Percentiles rank a stretch among this genome's conserved stretches.
Conservation (phyloP, 2,888 invertebrate genomes). For the Diplolepis rosae region DNA sequence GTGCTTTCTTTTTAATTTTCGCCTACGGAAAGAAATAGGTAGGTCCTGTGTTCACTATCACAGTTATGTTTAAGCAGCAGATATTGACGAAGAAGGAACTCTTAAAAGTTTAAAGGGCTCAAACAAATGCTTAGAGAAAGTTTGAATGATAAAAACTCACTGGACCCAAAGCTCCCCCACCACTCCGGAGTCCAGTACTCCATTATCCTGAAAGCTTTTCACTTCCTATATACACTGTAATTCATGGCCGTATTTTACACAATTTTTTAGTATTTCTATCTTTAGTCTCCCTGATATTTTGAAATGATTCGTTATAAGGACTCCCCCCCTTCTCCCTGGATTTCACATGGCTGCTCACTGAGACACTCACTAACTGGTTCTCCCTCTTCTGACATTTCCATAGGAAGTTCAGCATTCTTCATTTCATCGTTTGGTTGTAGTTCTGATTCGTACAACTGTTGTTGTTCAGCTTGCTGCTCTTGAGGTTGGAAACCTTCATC, state of each 20-base stretch:
- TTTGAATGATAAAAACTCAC: constrained; percentile 46
- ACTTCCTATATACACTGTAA: constrained; percentile 52
- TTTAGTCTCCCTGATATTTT: not conserved
- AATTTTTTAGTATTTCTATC: constrained; percentile 34
- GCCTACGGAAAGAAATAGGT: constrained; percentile 38
- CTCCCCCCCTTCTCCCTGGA: constrained; percentile 28
- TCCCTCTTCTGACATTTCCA: constrained; percentile 8
- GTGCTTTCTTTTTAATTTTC: constrained; percentile 30
- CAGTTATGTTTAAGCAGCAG: constrained; percentile 67
- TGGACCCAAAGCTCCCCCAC: constrained; percentile 54
- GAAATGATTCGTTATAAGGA: constrained; percentile 27
- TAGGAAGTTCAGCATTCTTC: constrained; percentile 12
- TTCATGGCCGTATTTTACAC: constrained; percentile 51
- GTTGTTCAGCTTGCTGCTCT: not conserved
- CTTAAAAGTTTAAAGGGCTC: constrained; percentile 44
- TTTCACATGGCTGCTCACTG: constrained; percentile 31
- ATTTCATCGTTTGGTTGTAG: not conserved
- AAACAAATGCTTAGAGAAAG: constrained; percentile 44
- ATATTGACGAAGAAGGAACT: constrained; percentile 51
- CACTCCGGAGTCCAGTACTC: constrained; percentile 51
- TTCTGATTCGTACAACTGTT: not conserved
- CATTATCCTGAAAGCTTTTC: constrained; percentile 27
- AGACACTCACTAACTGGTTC: constrained; percentile 26
- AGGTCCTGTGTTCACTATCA: constrained; percentile 72
- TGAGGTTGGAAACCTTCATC: not conserved